These are phyloP conservation scores for Rhyacophila brunnea DNA, from an alignment of 1,140 invertebrate genomes.

Conservation along the genomic window DNA sequence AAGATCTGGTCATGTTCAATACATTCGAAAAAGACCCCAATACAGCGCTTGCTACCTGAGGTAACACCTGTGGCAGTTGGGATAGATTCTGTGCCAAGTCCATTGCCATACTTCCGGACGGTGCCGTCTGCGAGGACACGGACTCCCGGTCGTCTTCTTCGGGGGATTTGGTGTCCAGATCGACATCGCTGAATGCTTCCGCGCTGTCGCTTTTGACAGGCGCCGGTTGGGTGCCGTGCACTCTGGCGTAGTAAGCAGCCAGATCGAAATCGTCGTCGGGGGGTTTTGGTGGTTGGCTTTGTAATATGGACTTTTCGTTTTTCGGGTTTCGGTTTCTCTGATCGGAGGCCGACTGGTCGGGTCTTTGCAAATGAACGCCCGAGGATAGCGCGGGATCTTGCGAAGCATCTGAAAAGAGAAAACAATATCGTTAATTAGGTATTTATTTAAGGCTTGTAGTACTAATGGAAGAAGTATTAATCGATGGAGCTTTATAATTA, in stretches of 20 bases:
- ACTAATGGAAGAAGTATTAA: too few relatives aligned
- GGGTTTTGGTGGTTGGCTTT: not conserved
- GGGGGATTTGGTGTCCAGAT: not conserved
- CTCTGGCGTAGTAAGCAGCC: conserved; percentile 49
- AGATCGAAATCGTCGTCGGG: conserved; percentile 49
- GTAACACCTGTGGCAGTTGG: conserved; percentile 52
- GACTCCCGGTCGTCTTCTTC: not conserved
- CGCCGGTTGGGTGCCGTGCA: conserved; percentile 39
- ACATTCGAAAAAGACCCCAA: conserved; percentile 60
- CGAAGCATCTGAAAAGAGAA: too few relatives aligned
- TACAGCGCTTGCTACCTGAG: conserved; percentile 58
- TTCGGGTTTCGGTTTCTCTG: too few relatives aligned
- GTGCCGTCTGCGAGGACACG: conserved; percentile 35
- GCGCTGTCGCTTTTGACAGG: conserved; percentile 41
- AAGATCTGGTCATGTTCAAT: conserved; percentile 35
- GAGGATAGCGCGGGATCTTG: too few relatives aligned
- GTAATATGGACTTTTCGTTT: too few relatives aligned
- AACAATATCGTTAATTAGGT: too few relatives aligned
- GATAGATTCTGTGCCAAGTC: conserved; percentile 58
- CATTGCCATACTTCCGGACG: conserved; percentile 50
- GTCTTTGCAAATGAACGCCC: too few relatives aligned
- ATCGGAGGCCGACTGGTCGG: too few relatives aligned
- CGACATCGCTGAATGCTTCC: conserved; percentile 12
- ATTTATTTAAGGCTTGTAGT: too few relatives aligned
- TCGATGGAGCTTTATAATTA: too few relatives aligned